Conservation (phyloP, 2,113 vertebrate species). For the Gavialis gangeticus region DNA sequence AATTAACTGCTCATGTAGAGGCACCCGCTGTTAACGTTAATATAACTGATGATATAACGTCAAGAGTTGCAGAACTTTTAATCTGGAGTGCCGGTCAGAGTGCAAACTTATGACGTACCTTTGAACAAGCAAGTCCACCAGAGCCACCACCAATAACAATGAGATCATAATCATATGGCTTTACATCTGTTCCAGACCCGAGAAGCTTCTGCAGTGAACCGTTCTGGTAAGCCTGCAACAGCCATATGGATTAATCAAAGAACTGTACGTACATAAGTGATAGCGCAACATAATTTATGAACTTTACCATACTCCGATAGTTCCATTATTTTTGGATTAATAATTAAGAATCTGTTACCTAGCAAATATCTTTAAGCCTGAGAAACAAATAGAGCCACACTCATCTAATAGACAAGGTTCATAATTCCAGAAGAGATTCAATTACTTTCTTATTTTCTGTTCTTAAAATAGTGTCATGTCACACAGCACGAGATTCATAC, state of each 20-base stretch:
- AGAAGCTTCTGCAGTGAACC: constrained; percentile 91
- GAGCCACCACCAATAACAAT: constrained; percentile 96
- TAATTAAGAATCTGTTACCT: neutral
- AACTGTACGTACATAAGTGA: neutral
- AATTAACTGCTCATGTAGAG: too few relatives aligned
- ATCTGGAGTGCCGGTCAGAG: neutral
- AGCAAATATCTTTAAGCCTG: neutral
- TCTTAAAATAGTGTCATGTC: neutral
- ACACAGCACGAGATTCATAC: neutral
- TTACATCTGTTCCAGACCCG: constrained; percentile 49
- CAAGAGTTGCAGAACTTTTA: neutral
- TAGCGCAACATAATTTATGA: neutral
- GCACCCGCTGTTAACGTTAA: neutral
- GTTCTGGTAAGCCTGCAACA: constrained; percentile 86
- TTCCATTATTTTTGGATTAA: neutral
- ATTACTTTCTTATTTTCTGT: neutral
- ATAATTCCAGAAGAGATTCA: neutral
- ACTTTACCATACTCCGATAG: too few relatives aligned
- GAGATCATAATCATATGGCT: constrained; percentile 91
- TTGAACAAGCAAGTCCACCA: constrained; percentile 94
- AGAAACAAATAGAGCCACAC: neutral
- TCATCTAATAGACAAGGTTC: neutral
- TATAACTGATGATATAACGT: neutral
- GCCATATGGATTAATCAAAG: neutral
- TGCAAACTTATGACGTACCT: constrained; percentile 80